Percentiles rank a stretch among this genome's conserved stretches.
Evolutionary conservation across 35 echinoderm and acorn worm species (phyloP).

Genomic region (Ophioderma brevispina): DNA sequence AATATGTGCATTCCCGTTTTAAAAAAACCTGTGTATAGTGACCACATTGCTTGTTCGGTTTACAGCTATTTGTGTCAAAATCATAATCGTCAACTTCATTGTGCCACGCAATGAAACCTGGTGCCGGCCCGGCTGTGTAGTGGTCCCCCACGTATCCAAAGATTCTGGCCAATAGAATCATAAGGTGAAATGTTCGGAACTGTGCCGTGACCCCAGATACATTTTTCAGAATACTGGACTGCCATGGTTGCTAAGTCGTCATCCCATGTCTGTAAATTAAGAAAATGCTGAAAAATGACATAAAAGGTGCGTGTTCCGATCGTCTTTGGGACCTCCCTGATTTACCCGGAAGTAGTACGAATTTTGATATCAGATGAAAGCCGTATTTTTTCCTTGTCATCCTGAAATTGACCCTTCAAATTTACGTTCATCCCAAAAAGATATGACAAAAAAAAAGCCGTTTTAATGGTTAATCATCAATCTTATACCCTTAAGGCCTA

Average conservation of each 20-base stretch:
- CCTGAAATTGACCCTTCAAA: too few relatives aligned
- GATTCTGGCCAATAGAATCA: conserved; percentile 44
- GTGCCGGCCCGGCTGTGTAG: not conserved
- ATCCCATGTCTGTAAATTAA: conserved; percentile 54
- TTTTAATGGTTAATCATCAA: too few relatives aligned
- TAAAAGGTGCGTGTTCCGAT: not conserved
- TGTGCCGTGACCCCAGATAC: conserved; percentile 33
- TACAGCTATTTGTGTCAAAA: not conserved
- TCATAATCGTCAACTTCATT: not conserved
- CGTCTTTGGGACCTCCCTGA: too few relatives aligned
- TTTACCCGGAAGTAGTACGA: too few relatives aligned
- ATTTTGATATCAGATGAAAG: too few relatives aligned
- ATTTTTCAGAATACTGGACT: conserved; percentile 38
- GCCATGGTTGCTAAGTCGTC: conserved; percentile 42
- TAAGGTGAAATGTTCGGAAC: conserved; percentile 16
- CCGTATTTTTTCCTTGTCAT: too few relatives aligned
- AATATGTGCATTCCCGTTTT: too few relatives aligned
- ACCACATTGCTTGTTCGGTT: not conserved
- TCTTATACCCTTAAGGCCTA: too few relatives aligned
- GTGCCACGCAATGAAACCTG: not conserved
- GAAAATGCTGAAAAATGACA: not conserved
- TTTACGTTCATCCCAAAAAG: not conserved
- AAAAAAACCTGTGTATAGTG: conserved; percentile 30
- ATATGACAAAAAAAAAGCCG: not conserved
- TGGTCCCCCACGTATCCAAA: conserved; percentile 22